A percentile compares a stretch with the other conserved stretches of the same genome.
Evolutionary conservation across 2,797 vertebrate genomes (phyloP).

Genomic region (Eulemur mongoz): DNA sequence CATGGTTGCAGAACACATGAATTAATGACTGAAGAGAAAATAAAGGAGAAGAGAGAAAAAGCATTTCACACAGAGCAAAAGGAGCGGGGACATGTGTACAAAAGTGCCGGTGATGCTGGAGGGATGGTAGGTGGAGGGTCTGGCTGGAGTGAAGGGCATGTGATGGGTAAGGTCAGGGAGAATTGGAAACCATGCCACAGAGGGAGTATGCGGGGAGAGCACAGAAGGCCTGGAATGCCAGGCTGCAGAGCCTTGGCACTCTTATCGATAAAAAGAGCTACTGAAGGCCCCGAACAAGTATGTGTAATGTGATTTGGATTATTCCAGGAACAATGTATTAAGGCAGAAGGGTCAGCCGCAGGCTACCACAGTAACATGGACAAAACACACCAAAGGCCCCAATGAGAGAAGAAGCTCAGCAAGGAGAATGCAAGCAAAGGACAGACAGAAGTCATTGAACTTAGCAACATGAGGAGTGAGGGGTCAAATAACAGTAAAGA

Average conservation of each 20-base stretch:
- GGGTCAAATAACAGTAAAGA: neutral
- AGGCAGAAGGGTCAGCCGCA: neutral
- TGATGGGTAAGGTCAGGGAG: neutral
- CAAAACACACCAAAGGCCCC: neutral
- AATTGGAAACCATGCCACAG: rapidly evolving
- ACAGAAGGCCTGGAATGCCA: neutral
- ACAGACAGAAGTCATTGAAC: neutral
- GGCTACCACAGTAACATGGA: neutral
- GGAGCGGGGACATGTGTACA: neutral
- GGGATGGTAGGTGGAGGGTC: neutral
- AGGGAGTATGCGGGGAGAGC: neutral
- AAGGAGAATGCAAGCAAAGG: neutral
- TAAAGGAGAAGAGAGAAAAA: neutral
- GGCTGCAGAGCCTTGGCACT: neutral
- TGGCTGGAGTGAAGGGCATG: neutral
- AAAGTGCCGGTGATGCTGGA: rapidly evolving
- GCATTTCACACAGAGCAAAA: neutral
- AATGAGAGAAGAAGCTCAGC: neutral
- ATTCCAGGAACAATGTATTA: neutral
- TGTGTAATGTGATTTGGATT: neutral
- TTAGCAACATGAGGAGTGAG: neutral
- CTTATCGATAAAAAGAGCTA: neutral
- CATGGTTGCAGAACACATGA: neutral
- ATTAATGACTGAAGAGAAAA: neutral
- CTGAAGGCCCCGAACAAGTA: neutral